phyloP scores from a whole-genome alignment of 2,113 vertebrate genomes.

The Toxostoma redivivum region DNA sequence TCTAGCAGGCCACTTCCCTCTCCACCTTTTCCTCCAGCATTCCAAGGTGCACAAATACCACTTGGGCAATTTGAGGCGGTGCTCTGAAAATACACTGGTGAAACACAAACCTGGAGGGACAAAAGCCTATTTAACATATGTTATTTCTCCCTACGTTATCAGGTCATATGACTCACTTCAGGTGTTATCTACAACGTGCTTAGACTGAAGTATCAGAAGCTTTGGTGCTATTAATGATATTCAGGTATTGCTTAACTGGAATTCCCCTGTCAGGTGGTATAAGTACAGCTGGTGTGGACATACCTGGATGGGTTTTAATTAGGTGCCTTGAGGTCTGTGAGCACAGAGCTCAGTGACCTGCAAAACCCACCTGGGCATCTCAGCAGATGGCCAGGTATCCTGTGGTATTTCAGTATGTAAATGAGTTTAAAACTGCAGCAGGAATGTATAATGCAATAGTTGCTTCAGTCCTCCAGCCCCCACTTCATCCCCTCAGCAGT shows the following conservation, averaged over 20 bases:
- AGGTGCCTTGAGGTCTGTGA: background rate
- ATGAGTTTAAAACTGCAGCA: background rate
- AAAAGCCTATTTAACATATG: background rate
- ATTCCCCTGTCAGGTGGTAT: background rate
- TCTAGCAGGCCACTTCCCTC: background rate
- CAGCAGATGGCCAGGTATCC: background rate
- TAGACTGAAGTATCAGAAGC: background rate
- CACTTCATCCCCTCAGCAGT: background rate
- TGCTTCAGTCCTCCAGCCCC: background rate
- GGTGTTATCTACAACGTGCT: background rate
- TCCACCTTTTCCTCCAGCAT: background rate
- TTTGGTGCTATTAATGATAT: background rate
- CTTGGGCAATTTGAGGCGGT: accelerated
- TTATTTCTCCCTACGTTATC: background rate
- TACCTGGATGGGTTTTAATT: background rate
- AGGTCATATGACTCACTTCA: background rate
- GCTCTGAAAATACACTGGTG: background rate
- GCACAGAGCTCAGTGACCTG: background rate
- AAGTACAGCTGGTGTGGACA: background rate
- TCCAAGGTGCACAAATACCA: background rate
- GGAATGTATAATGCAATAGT: accelerated
- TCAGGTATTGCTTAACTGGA: background rate
- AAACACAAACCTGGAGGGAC: background rate
- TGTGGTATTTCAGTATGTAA: background rate
- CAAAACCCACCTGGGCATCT: background rate